Evolutionary conservation across 1,140 invertebrate species (phyloP).

Genomic region (Zaprionus lachaisei): DNA sequence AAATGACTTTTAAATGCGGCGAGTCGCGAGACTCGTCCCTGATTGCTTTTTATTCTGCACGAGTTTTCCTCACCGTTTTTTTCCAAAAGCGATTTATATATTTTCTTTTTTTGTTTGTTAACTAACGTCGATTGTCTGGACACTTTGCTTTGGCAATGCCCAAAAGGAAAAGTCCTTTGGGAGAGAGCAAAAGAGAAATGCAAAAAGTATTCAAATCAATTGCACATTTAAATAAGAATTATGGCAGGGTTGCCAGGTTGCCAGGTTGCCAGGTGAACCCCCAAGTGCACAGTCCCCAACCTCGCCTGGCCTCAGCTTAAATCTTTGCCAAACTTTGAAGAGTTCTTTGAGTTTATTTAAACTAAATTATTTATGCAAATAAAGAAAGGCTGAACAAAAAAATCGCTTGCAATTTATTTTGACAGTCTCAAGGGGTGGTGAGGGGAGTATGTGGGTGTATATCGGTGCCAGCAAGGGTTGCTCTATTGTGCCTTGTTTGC

Average conservation of each 20-base stretch:
- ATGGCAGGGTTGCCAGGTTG: constrained; percentile 56
- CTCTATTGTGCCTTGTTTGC: constrained; percentile 69
- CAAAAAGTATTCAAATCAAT: constrained; percentile 72
- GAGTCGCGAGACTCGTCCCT: constrained; percentile 35
- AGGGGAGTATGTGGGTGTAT: constrained; percentile 17
- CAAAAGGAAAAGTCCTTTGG: constrained; percentile 51
- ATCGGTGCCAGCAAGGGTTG: constrained; percentile 53
- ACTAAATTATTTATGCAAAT: constrained; percentile 82
- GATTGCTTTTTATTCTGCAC: constrained; percentile 48
- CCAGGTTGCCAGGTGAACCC: constrained; percentile 38
- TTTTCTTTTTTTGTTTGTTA: constrained; percentile 21
- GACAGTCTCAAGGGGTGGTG: constrained; percentile 17
- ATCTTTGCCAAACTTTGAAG: constrained; percentile 48
- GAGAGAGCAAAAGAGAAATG: constrained; percentile 42
- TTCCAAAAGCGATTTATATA: constrained; percentile 1
- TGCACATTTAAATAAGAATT: constrained; percentile 72
- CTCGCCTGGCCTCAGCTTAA: background rate
- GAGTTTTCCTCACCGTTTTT: constrained; percentile 9
- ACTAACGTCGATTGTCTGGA: constrained; percentile 40
- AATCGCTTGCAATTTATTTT: constrained; percentile 74
- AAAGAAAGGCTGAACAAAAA: constrained; percentile 53
- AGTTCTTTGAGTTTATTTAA: constrained; percentile 71
- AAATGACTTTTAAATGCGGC: constrained; percentile 80
- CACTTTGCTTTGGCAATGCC: constrained; percentile 32
- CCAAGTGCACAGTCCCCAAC: background rate